Conservation (phyloP, 2,888 invertebrate genomes). For the Gisinianus flammeolus region DNA sequence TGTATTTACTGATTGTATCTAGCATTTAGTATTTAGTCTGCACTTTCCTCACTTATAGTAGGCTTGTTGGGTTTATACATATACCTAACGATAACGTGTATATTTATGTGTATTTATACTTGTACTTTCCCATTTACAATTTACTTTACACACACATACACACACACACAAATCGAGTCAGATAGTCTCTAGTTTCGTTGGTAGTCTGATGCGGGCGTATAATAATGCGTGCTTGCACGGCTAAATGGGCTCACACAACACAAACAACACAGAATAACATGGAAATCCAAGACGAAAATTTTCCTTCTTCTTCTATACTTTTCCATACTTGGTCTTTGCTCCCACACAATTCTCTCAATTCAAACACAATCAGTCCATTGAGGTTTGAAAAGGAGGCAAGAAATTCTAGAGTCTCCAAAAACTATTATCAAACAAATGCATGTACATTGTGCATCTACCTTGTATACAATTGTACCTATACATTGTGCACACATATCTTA, state of each 20-base stretch:
- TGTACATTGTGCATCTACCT: background rate
- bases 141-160: background rate
- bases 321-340: background rate
- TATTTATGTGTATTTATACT: too few species aligned
- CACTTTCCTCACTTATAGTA: too few species aligned
- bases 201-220: background rate
- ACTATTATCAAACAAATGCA: background rate
- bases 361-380: background rate
- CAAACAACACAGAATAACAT: slow-evolving; percentile 2
- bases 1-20: too few species aligned
- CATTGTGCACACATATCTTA: background rate
- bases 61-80: too few species aligned
- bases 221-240: slow-evolving; percentile 28
- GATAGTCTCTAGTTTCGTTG: too few species aligned
- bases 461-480: background rate
- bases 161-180: background rate
- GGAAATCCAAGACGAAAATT: slow-evolving; percentile 25
- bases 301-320: background rate
- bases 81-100: too few species aligned
- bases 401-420: background rate
- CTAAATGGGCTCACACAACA: slow-evolving; percentile 22
- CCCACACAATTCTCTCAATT: background rate
- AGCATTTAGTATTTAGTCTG: too few species aligned
- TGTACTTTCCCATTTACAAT: too few species aligned
- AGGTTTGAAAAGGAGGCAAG: background rate